Conservation (phyloP, 2,797 vertebrate genomes). For the Setipinna tenuifilis region DNA sequence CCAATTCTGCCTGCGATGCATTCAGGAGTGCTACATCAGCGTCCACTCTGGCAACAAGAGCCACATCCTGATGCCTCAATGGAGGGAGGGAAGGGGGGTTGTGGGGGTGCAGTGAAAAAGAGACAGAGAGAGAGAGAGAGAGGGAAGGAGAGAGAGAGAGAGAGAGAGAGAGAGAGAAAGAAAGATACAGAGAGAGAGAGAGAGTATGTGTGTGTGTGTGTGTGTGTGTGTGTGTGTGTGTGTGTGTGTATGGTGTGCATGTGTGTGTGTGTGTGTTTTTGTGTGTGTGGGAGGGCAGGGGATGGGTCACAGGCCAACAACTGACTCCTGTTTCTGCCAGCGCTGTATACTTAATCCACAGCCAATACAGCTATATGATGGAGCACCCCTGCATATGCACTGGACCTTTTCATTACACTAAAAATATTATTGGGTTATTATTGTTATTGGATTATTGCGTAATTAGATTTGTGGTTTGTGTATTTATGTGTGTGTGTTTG, state of each 20-base stretch:
- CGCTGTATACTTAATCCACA: slow-evolving; percentile 19
- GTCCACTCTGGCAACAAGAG: slow-evolving; percentile 59
- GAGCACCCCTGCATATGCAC: neutral
- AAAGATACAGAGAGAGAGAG: too few relatives aligned
- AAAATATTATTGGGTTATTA: neutral
- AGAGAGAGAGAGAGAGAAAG: too few relatives aligned
- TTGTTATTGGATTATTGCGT: slow-evolving; percentile 49
- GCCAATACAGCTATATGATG: slow-evolving; percentile 8
- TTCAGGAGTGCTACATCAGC: slow-evolving; percentile 75
- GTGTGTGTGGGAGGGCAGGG: neutral
- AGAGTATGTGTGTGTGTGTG: too few relatives aligned
- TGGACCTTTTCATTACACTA: slow-evolving; percentile 3
- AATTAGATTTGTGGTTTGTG: slow-evolving; percentile 33
- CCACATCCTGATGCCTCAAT: slow-evolving; percentile 49
- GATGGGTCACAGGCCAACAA: slow-evolving; percentile 20
- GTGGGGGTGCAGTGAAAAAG: slow-evolving; percentile 49
- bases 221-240: too few relatives aligned
- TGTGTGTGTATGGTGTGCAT: too few relatives aligned
- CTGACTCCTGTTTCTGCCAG: slow-evolving; percentile 11
- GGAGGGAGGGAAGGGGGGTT: slow-evolving; percentile 46
- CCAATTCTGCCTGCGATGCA: slow-evolving; percentile 73
- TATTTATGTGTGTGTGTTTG: neutral
- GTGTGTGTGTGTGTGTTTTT: neutral
- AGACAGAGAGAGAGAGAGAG: neutral
- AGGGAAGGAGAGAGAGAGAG: too few relatives aligned